Evolutionary conservation across 2,113 vertebrate species (phyloP).

Genomic region (Plecturocebus donacophilus): DNA sequence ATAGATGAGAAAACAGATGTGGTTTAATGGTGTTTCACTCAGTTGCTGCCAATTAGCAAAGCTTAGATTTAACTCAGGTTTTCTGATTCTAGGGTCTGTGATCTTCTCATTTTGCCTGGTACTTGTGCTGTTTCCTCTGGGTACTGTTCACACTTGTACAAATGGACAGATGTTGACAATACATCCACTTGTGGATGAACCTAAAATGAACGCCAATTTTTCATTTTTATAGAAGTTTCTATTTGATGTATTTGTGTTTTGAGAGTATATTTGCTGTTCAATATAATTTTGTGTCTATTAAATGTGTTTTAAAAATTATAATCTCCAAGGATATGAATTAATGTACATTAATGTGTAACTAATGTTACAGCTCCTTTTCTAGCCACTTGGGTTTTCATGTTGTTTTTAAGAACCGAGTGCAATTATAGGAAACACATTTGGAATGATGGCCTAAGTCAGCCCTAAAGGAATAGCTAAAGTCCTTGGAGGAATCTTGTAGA

Average conservation of each 20-base stretch:
- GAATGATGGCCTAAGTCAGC: conserved; percentile 79
- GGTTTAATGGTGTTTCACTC: neutral
- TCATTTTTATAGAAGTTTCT: neutral
- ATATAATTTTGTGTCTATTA: conserved; percentile 34
- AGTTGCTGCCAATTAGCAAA: neutral
- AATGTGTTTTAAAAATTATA: conserved; percentile 14
- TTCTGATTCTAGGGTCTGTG: neutral
- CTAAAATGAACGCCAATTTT: conserved; percentile 15
- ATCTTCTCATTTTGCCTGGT: neutral
- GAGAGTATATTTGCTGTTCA: conserved; percentile 36
- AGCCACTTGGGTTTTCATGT: conserved; percentile 80
- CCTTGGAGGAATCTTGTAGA: conserved; percentile 69
- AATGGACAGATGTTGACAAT: neutral
- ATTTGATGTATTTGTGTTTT: neutral
- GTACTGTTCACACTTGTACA: neutral
- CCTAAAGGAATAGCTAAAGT: conserved; percentile 74
- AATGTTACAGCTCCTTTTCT: conserved; percentile 83
- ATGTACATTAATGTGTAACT: conserved; percentile 79
- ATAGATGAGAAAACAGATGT: neutral
- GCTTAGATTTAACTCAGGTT: neutral
- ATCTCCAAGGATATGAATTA: conserved; percentile 85
- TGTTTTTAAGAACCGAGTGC: conserved; percentile 80
- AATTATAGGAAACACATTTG: conserved; percentile 81
- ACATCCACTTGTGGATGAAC: neutral
- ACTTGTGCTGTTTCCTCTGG: neutral